Base-by-base conservation (phyloP, 2,113 vertebrate genomes). In the Cyphomyrus discorhynchus region DNA sequence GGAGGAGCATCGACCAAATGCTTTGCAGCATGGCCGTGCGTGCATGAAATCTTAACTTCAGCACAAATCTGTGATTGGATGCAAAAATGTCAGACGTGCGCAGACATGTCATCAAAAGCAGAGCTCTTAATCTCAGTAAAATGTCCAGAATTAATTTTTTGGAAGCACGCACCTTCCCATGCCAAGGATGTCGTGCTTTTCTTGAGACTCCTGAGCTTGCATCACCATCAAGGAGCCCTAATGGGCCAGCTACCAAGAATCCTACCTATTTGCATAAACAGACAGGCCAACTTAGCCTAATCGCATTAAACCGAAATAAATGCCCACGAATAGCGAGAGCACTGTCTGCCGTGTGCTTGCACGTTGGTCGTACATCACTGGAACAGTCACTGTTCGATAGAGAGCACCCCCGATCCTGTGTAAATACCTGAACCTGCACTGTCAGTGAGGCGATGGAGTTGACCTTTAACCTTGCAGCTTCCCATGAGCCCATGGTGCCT, bases 191-290 rank as follows among this genome's bases (percentile, higher is more conserved):
- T 52, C 3, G 31, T 19, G 88, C 66, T 82, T 31, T 35, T 77
- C n/a, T 24, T 52, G 47, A 89, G 74, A 83, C 42, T n/a, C 80
- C 35, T 58, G 35, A 58, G 70, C 47, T 11, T 47, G 80, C 10
- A 56, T 74, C 27, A 31, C 31, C 47, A 45, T 50, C 49, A 89
- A 83, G 49, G 39, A 62, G 21, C 19, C 21, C 19, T 85, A 31
- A 62, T 85, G 49, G 50, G 80, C 24, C 11, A 66, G 52, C 11
- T 17, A 47, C 39, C 50, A 52, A 27, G 24, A 3, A 58, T 62
- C 15, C 53, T 47, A 21, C 88, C 21, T 35, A 89, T 89, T 89
- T 89, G 42, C 89, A 89, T 85, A 84, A 84, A 89, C 80, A 89
- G 49, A 88, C 46, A 52, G 62, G 58, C 42, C 53, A n/a, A 50